phyloP scores from a whole-genome alignment of 2,888 invertebrate species.

The Thera obeliscata region DNA sequence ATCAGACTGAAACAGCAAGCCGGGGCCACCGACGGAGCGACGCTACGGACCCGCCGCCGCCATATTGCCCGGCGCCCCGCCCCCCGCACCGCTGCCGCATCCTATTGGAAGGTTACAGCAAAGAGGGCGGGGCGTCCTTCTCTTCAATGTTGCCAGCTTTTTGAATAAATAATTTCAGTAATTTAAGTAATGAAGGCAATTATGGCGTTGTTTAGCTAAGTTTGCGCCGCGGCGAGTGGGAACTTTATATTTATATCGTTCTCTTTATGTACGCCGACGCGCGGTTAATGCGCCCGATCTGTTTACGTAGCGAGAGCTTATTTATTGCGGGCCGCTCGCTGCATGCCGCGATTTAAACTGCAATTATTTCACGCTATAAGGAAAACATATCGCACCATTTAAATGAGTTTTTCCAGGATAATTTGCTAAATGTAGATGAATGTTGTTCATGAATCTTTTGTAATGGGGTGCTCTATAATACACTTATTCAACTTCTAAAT shows the following conservation, averaged over 20 bases:
- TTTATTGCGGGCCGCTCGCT: constrained; percentile 78
- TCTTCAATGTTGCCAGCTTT: constrained; percentile 84
- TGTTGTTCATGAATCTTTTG: constrained; percentile 37
- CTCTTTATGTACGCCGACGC: constrained; percentile 84
- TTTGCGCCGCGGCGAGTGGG: constrained; percentile 82
- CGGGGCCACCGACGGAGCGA: constrained; percentile 53
- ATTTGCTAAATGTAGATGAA: constrained; percentile 48
- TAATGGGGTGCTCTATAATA: constrained; percentile 21
- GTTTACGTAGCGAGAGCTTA: constrained; percentile 80
- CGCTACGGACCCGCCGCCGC: constrained; percentile 66
- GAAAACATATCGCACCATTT: constrained; percentile 76
- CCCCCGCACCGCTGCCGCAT: constrained; percentile 51
- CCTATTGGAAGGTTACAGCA: constrained; percentile 62
- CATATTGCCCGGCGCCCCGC: constrained; percentile 78
- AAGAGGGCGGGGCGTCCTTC: constrained; percentile 63
- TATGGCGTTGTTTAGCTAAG: constrained; percentile 85
- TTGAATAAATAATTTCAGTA: constrained; percentile 85
- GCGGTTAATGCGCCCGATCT: constrained; percentile 84
- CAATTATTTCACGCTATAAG: constrained; percentile 79
- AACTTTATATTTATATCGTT: constrained; percentile 84
- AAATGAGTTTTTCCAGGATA: constrained; percentile 61
- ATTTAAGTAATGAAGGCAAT: constrained; percentile 85
- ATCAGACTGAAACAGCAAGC: constrained; percentile 63
- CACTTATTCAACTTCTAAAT: constrained; percentile 4
- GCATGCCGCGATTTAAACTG: constrained; percentile 81